Base-by-base conservation (phyloP, 2,797 vertebrate genomes). In the Pampus argenteus region DNA sequence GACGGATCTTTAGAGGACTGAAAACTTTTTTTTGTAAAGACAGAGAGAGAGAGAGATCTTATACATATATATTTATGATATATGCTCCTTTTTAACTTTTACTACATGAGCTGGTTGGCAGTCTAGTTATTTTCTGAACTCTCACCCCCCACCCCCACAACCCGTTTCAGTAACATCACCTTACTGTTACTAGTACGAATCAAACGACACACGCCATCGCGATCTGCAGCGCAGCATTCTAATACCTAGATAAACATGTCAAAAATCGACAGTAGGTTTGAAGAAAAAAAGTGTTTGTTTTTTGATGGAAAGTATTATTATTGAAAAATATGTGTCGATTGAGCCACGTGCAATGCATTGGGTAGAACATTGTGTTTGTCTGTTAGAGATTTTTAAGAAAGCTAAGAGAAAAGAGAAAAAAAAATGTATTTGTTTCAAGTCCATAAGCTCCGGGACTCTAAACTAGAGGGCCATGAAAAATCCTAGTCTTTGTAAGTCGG, bases 291-390 rank as follows among this genome's bases (percentile, higher is more conserved):
- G 81, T 90, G 84, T 90, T 91, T 91, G 77, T 88, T 91, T 92
- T 93, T 93, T 91, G 88, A 93, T 92, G 92, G 91, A 93, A 92
- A 92, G 93, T 93, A 94, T 94, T 94, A 92, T 94, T 94, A 94
- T 92, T 93, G 92, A 93, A 91, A 92, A 91, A 83, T 91, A 87
- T 94, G 89, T 94, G 94, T 96, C 92, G 94, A 95, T 95, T 95
- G 95, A 96, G 95, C 95, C 95, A 95, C 94, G 95, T 96, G 95
- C 95, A 97, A 96, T 96, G 95, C 95, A 95, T 95, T 95, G 95
- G 95, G 94, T 95, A 95, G 95, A 96, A 95, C 94, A 95, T 93
- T 95, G 94, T 95, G 95, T 96, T 95, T 96, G 95, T 96, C 95
- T 96, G 94, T 96, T 96, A 95, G 93, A 96, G 94, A 96, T 95